Conservation (phyloP, 2,888 invertebrate genomes). For the Lapara coniferarum region DNA sequence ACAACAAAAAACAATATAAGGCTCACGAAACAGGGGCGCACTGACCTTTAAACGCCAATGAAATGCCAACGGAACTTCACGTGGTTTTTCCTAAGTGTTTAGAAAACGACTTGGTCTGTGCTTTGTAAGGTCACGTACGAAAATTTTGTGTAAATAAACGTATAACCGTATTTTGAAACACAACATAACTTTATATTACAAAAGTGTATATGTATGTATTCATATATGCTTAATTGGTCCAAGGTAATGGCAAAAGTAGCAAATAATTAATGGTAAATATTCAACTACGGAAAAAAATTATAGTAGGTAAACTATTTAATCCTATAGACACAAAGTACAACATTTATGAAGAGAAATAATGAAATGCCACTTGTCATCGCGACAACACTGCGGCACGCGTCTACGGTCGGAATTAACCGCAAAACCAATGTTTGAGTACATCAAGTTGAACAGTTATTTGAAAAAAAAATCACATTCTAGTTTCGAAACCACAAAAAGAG, state of each 20-base stretch:
- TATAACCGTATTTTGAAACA: not conserved
- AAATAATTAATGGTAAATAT: too few species aligned
- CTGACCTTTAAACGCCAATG: not conserved
- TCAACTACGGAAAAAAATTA: too few species aligned
- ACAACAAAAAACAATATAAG: not conserved
- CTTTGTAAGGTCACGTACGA: not conserved
- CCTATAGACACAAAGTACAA: not conserved
- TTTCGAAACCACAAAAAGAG: constrained; percentile 34
- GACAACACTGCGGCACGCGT: not conserved
- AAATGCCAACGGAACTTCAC: constrained; percentile 4
- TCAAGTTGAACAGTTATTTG: constrained; percentile 38
- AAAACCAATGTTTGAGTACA: constrained; percentile 19
- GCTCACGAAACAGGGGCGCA: not conserved
- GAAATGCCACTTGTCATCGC: not conserved
- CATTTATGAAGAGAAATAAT: not conserved
- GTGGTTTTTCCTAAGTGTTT: not conserved
- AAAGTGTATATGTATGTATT: too few species aligned
- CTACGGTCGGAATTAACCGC: not conserved
- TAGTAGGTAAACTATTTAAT: not conserved
- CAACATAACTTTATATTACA: too few species aligned
- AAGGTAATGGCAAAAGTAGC: too few species aligned
- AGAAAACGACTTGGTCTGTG: not conserved
- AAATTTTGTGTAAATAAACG: not conserved
- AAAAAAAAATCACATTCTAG: constrained; percentile 38
- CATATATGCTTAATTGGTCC: too few species aligned